Percentiles rank a stretch among this genome's conserved stretches.
Conservation (phyloP, 2,888 invertebrate genomes). For the Mythimna ferrago region DNA sequence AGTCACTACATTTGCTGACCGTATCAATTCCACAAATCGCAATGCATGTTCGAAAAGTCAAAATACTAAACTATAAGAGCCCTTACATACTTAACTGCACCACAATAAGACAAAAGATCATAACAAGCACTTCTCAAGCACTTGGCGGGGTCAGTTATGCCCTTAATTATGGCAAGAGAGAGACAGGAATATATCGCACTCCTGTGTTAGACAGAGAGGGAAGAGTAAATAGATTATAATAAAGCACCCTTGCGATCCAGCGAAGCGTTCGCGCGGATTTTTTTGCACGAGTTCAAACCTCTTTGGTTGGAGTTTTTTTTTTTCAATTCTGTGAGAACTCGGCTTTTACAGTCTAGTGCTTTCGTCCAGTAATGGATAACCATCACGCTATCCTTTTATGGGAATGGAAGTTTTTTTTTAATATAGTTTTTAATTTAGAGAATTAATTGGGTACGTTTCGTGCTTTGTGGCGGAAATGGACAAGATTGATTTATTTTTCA, state of each 20-base stretch:
- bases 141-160: constrained; percentile 84
- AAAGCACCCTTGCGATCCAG: constrained; percentile 82
- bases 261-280: constrained; percentile 82
- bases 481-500: constrained; percentile 35
- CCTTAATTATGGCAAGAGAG: constrained; percentile 83
- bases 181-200: constrained; percentile 64
- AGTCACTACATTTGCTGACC: too few relatives aligned
- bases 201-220: constrained; percentile 70
- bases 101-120: constrained; percentile 87
- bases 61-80: constrained; percentile 73
- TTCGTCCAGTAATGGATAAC: constrained; percentile 66
- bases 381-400: constrained; percentile 68
- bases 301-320: constrained; percentile 69
- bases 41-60: constrained; percentile 75
- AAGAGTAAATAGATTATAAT: constrained; percentile 78
- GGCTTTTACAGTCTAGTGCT: constrained; percentile 82
- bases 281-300: constrained; percentile 80
- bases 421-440: constrained; percentile 24
- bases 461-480: constrained; percentile 37
- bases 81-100: constrained; percentile 75
- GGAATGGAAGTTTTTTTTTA: constrained; percentile 47
- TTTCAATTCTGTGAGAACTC: constrained; percentile 77
- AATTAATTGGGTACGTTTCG: constrained; percentile 42
- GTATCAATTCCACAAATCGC: constrained; percentile 57
- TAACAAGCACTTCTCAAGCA: constrained; percentile 84